Conservation (phyloP, 2,113 vertebrate species). For the Coryphaenoides rupestris region DNA sequence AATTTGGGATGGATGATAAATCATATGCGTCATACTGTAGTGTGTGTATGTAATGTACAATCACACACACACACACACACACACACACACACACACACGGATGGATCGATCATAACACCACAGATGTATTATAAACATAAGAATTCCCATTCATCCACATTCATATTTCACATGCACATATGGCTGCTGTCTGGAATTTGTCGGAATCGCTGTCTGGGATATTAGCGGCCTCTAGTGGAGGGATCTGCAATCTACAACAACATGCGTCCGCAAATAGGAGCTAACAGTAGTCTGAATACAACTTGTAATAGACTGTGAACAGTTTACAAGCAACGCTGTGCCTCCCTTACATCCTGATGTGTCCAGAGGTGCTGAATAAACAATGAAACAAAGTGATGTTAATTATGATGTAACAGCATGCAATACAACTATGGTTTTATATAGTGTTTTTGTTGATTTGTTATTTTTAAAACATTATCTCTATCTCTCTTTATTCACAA, state of each 20-base stretch:
- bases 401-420: too few relatives aligned
- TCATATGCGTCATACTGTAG: too few relatives aligned
- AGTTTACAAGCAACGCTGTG: not conserved
- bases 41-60: not conserved
- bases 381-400: too few relatives aligned
- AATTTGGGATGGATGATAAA: too few relatives aligned
- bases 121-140: not conserved
- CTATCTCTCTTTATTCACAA: too few relatives aligned
- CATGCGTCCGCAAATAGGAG: not conserved
- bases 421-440: too few relatives aligned
- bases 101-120: not conserved
- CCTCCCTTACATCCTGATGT: not conserved
- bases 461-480: too few relatives aligned
- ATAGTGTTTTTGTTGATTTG: too few relatives aligned
- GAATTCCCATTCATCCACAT: not conserved
- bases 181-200: not conserved
- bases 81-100: not conserved
- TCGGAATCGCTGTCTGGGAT: not conserved
- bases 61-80: not conserved
- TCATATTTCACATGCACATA: not conserved
- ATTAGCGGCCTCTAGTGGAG: slow-evolving; percentile 33
- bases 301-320: not conserved
- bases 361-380: too few relatives aligned
- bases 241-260: not conserved
- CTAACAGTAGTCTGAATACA: not conserved